A percentile compares a stretch with the other conserved stretches of the same genome.
Evolutionary conservation across 1,140 invertebrate species (phyloP).

Genomic region (Sesamia nonagrioides): DNA sequence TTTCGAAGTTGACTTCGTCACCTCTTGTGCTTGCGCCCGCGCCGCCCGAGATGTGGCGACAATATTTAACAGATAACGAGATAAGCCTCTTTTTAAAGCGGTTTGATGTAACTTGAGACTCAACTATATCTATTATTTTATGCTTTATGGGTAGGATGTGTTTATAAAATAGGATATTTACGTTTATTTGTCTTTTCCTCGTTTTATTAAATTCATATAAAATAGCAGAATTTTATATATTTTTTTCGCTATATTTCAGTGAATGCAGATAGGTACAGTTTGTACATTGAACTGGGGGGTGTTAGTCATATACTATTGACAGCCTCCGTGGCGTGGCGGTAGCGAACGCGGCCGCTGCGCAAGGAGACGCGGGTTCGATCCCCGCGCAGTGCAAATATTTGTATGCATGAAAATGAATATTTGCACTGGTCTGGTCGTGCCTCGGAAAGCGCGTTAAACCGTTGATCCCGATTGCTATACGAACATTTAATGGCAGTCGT

Average conservation of each 20-base stretch:
- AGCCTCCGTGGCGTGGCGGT: too few relatives aligned
- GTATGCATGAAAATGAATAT: too few relatives aligned
- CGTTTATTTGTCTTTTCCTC: neutral
- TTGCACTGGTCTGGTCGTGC: too few relatives aligned
- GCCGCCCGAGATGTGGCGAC: conserved; percentile 76
- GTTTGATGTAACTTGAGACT: conserved; percentile 82
- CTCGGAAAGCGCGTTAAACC: too few relatives aligned
- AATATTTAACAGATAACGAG: conserved; percentile 80
- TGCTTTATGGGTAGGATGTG: conserved; percentile 71
- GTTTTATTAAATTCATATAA: conserved; percentile 21
- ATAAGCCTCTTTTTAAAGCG: conserved; percentile 79
- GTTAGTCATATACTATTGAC: too few relatives aligned
- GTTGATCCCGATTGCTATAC: too few relatives aligned
- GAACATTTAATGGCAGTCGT: too few relatives aligned
- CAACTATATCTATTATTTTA: conserved; percentile 74
- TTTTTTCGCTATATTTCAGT: neutral
- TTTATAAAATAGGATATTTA: conserved; percentile 38
- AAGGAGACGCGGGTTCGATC: too few relatives aligned
- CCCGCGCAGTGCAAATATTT: too few relatives aligned
- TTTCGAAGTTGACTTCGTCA: conserved; percentile 76
- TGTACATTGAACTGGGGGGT: too few relatives aligned
- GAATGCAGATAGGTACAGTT: neutral
- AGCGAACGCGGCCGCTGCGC: too few relatives aligned
- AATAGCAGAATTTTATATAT: neutral
- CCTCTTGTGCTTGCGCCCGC: conserved; percentile 70